Evolutionary conservation across 1,140 invertebrate species (phyloP).

Genomic region (Drosophila insularis): DNA sequence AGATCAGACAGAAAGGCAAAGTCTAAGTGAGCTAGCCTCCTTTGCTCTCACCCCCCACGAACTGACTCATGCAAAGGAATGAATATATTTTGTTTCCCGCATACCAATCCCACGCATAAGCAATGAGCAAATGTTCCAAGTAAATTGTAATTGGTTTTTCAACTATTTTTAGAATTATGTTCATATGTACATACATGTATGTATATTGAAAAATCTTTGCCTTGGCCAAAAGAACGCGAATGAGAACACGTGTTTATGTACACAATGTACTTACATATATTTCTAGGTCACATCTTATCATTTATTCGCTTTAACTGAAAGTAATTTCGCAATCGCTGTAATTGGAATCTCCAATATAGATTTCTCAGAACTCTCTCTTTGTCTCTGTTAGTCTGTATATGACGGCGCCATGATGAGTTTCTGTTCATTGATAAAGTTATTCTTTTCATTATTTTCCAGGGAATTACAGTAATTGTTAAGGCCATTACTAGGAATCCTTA

Average conservation of each 20-base stretch:
- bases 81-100: neutral
- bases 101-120: constrained; percentile 20
- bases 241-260: neutral
- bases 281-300: constrained; percentile 9
- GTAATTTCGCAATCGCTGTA: constrained; percentile 4
- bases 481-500: neutral
- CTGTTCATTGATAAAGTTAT: neutral
- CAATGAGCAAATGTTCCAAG: constrained; percentile 7
- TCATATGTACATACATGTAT: too few species aligned
- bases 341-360: neutral
- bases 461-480: constrained; percentile 1
- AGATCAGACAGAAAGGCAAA: neutral
- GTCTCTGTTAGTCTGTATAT: too few species aligned
- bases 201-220: constrained; percentile 7
- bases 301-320: neutral
- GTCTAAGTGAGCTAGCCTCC: neutral
- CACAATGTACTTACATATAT: neutral
- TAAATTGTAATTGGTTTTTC: constrained; percentile 14
- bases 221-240: neutral
- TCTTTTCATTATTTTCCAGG: neutral
- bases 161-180: constrained; percentile 11
- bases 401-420: neutral
- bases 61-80: constrained; percentile 16
- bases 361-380: neutral
- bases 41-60: neutral